phyloP scores from a whole-genome alignment of 2,113 vertebrate genomes.

The Paedocypris sp. region DNA sequence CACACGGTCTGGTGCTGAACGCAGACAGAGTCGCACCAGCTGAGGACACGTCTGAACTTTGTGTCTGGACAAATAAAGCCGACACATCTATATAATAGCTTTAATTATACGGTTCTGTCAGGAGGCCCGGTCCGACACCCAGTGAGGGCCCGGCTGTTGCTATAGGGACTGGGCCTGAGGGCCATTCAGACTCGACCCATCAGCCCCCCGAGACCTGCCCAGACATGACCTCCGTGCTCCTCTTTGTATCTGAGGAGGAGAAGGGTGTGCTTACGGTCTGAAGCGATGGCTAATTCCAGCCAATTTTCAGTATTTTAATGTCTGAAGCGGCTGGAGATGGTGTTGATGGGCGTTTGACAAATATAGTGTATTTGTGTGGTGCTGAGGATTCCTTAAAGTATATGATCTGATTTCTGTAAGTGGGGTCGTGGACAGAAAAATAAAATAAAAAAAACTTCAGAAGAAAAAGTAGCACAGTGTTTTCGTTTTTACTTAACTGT shows the following conservation, averaged over 20 bases:
- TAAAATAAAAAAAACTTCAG: no score
- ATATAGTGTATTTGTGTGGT: slow-evolving; percentile 1
- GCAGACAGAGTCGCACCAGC: neutral
- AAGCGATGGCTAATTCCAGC: slow-evolving; percentile 5
- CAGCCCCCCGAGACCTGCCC: slow-evolving; percentile 62
- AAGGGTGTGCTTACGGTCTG: slow-evolving; percentile 19
- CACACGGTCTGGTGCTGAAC: neutral
- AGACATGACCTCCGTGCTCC: slow-evolving; percentile 66
- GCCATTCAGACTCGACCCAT: slow-evolving; percentile 56
- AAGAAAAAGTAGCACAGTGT: no score
- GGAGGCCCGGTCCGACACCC: slow-evolving; percentile 36
- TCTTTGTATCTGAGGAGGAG: slow-evolving; percentile 44
- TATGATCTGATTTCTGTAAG: no score
- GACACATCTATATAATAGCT: slow-evolving; percentile 56
- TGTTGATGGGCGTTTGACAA: neutral
- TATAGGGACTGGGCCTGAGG: slow-evolving; percentile 45
- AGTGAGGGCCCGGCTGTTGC: slow-evolving; percentile 48
- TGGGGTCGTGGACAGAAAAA: no score
- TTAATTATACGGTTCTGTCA: slow-evolving; percentile 46
- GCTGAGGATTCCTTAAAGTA: no score
- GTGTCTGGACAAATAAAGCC: slow-evolving; percentile 40
- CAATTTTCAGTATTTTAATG: slow-evolving; percentile 16
- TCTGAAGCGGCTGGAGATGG: neutral
- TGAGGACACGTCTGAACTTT: slow-evolving; percentile 19
- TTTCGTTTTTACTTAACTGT: no score